Evolutionary conservation across 2,797 vertebrate species (phyloP).

Genomic region (Meda fulgida): DNA sequence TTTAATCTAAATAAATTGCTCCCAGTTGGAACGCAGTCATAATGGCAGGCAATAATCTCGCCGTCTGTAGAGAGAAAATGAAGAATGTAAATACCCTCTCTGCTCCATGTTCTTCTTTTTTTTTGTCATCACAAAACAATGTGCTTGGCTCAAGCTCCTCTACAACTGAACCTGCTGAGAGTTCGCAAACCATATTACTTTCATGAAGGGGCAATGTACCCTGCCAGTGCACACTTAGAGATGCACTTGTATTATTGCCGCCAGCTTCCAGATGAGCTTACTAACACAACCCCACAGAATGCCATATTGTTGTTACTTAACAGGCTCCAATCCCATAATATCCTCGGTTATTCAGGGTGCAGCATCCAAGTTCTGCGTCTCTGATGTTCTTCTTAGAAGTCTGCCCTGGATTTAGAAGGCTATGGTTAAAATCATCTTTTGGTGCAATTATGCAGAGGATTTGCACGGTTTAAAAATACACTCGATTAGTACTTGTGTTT

Average conservation of each 20-base stretch:
- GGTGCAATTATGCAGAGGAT: conserved; percentile 32
- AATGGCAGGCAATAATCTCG: conserved; percentile 77
- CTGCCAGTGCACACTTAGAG: conserved; percentile 20
- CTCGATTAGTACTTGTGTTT: conserved; percentile 13
- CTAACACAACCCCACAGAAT: conserved; percentile 46
- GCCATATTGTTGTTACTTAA: conserved; percentile 52
- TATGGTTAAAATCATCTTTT: conserved; percentile 29
- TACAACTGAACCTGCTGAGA: conserved; percentile 65
- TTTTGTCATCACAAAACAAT: conserved; percentile 54
- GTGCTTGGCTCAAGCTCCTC: conserved; percentile 51
- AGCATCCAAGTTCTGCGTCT: conserved; percentile 33
- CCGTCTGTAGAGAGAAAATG: conserved; percentile 77
- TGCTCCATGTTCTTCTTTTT: conserved; percentile 60
- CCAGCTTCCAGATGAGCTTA: conserved; percentile 32
- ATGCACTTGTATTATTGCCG: conserved; percentile 37
- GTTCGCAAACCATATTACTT: conserved; percentile 43
- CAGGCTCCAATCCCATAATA: conserved; percentile 33
- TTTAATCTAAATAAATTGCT: conserved; percentile 85
- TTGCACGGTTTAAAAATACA: conserved; percentile 41
- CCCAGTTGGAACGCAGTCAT: conserved; percentile 80
- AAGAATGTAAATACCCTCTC: conserved; percentile 79
- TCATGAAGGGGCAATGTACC: conserved; percentile 12
- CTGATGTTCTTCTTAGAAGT: conserved; percentile 32
- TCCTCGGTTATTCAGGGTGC: conserved; percentile 40
- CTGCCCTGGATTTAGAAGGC: conserved; percentile 40